Percentiles rank a stretch among this genome's conserved stretches.
These are phyloP conservation scores for Pogonocichla stellata DNA, from an alignment of 2,113 vertebrate genomes.

Conservation along the genomic window DNA sequence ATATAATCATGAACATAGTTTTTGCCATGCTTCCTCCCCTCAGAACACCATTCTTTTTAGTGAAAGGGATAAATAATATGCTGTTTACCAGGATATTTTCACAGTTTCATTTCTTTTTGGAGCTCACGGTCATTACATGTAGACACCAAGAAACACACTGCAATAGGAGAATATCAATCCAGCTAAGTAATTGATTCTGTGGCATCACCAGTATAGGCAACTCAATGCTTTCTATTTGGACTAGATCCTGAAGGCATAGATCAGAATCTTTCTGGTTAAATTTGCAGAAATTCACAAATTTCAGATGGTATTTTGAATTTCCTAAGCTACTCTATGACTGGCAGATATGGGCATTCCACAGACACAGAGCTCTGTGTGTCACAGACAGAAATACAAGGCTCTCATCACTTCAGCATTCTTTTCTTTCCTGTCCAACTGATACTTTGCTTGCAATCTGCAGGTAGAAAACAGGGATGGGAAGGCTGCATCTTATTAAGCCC, in stretches of 20 bases:
- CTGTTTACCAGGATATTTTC: neutral
- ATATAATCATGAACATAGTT: neutral
- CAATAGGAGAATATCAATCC: neutral
- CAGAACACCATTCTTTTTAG: neutral
- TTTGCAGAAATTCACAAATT: neutral
- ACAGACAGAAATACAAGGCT: neutral
- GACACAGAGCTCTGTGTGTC: neutral
- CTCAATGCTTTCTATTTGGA: neutral
- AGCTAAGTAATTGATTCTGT: neutral
- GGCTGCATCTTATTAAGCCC: neutral
- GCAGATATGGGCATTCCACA: neutral
- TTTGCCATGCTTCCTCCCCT: neutral
- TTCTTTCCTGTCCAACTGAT: neutral
- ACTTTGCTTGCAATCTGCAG: neutral
- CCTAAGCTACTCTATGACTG: neutral
- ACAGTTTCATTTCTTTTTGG: neutral
- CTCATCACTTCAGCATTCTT: neutral
- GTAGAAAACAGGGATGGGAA: neutral
- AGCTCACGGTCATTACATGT: neutral
- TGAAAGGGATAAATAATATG: neutral
- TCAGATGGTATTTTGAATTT: neutral
- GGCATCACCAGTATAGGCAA: neutral
- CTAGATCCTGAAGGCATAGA: neutral
- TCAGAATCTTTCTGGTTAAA: neutral
- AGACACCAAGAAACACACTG: neutral